Evolutionary conservation across 2,113 vertebrate species (phyloP).

Genomic region (Leucoraja erinaceus): DNA sequence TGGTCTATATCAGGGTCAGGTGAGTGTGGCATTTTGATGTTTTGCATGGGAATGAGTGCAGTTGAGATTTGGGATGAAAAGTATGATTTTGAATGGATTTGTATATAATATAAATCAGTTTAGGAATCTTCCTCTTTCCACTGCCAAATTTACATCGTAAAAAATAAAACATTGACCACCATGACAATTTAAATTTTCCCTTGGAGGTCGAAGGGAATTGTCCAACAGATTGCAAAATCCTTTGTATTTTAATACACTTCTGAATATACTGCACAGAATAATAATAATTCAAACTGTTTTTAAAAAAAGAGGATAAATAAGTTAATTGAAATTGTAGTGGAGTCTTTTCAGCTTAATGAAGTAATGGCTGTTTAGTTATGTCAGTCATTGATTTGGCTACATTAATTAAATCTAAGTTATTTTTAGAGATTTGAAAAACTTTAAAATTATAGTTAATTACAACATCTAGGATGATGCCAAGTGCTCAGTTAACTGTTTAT

Average conservation of each 20-base stretch:
- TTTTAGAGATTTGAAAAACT: constrained; percentile 1
- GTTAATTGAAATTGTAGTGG: background rate
- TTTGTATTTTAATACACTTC: background rate
- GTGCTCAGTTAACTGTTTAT: background rate
- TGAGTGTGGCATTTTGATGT: constrained; percentile 46
- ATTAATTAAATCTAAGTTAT: background rate
- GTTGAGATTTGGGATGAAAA: background rate
- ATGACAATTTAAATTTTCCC: background rate
- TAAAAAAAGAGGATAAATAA: too few relatives aligned
- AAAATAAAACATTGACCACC: background rate
- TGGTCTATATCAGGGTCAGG: constrained; percentile 91
- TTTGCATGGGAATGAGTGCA: background rate
- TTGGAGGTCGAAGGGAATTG: background rate
- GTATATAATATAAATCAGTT: background rate
- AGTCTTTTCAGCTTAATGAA: background rate
- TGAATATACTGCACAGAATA: background rate
- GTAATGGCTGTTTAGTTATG: too few relatives aligned
- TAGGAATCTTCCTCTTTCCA: background rate
- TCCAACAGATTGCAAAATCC: background rate
- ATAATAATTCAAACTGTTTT: background rate
- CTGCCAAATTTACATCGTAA: background rate
- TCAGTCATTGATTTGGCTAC: background rate
- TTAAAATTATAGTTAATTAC: background rate
- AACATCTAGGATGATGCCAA: background rate
- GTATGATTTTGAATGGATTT: background rate